phyloP scores from a whole-genome alignment of 2,888 invertebrate species.

The Tromatobia lineatoria region DNA sequence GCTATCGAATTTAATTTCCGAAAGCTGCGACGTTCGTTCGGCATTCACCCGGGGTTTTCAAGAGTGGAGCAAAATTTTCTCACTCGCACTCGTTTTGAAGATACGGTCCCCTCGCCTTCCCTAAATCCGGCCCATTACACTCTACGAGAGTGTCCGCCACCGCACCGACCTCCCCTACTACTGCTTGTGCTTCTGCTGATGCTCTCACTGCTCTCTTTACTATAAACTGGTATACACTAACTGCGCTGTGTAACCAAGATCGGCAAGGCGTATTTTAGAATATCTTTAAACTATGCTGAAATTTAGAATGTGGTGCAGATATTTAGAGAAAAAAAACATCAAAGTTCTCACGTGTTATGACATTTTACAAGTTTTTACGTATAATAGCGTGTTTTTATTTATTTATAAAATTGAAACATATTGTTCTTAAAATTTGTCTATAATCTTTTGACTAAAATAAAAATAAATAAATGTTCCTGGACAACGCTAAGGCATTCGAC shows the following conservation, averaged over 20 bases:
- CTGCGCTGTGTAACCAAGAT: neutral
- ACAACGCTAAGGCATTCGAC: too few species aligned
- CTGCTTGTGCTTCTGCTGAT: neutral
- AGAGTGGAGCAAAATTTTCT: conserved; percentile 14
- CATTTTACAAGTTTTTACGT: too few species aligned
- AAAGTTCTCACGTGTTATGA: too few species aligned
- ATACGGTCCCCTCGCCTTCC: conserved; percentile 46
- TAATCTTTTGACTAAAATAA: too few species aligned
- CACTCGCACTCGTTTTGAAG: conserved; percentile 42
- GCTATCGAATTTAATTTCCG: conserved; percentile 73
- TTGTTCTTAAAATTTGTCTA: too few species aligned
- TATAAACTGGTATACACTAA: neutral
- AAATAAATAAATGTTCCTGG: too few species aligned
- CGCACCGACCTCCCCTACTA: conserved; percentile 48
- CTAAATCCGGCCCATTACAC: conserved; percentile 78
- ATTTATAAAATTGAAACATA: too few species aligned
- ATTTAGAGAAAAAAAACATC: too few species aligned
- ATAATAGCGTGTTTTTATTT: too few species aligned
- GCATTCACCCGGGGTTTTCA: neutral
- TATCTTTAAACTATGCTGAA: too few species aligned
- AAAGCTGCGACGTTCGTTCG: conserved; percentile 73
- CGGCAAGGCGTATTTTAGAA: neutral
- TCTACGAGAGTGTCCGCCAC: conserved; percentile 72
- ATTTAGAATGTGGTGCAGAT: too few species aligned
- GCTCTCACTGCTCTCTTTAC: conserved; percentile 9